Evolutionary conservation across 2,113 vertebrate species (phyloP), one percentile per base, ranked within the genome.

Genomic region (Lynx canadensis): DNA sequence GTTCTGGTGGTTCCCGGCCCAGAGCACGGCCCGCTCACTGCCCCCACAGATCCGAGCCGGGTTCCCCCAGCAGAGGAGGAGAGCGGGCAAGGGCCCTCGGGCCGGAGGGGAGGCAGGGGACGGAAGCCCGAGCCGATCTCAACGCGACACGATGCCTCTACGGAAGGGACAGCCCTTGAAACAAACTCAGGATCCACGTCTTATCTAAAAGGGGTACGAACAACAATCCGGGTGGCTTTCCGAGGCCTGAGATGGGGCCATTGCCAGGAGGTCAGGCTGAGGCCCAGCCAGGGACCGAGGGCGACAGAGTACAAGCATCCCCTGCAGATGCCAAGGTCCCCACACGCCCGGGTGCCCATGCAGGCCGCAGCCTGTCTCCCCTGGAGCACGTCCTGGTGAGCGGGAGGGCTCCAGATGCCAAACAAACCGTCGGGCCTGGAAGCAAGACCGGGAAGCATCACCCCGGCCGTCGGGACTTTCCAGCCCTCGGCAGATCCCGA

Each of bases 331-430:
- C 73, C 1, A 4, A 69, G 79, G 31, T 15, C 11, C 23, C 4
- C 7, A 16, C 14, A 25, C 1, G 7, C 33, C n/a, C 0, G 4
- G 33, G 12, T 4, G 14, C 60, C 52, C 8, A 4, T 0, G 63
- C 90, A 94, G 89, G 84, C 71, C 38, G 74, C 55, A 3, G 92
- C 2, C 16, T 4, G 4, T 7, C 94, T 81, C 91, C 38, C 57
- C 45, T 71, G 27, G 55, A 95, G 97, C 96, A 60, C 89, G 96
- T 91, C 89, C 95, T 87, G 97, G 88, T 55, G 55, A 91, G 97
- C 76, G 25, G 12, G 73, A 89, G 60, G 73, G 50, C 31, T 66
- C 90, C 68, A 52, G 65, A 16, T 73, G 73, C 60, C 31, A 29
- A 88, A 50, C 55, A 52, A 55, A 89, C 94, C 27, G 93, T 78